A percentile compares a stretch with the other conserved stretches of the same genome.
Evolutionary conservation across 2,888 invertebrate species (phyloP).

Genomic region (Hirtodrosophila cameraria): DNA sequence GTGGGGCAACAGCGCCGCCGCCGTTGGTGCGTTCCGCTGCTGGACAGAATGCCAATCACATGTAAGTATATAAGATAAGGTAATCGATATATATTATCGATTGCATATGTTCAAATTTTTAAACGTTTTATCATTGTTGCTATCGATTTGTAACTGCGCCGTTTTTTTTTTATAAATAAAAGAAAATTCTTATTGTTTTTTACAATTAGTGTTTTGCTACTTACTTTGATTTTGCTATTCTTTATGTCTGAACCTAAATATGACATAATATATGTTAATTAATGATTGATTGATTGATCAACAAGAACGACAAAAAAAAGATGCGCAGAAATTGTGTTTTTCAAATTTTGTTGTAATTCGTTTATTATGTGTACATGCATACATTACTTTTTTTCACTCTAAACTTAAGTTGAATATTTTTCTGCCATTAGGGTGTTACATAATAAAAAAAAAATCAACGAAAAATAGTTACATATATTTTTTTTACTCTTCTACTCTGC

Average conservation of each 20-base stretch:
- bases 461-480: constrained; percentile 16
- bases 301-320: constrained; percentile 11
- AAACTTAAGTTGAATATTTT: constrained; percentile 58
- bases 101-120: constrained; percentile 10
- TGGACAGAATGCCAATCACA: constrained; percentile 83
- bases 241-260: constrained; percentile 12
- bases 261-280: constrained; percentile 38
- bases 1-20: constrained; percentile 86
- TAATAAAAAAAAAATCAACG: constrained; percentile 11
- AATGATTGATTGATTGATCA: constrained; percentile 45
- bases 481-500: constrained; percentile 56
- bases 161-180: constrained; percentile 8
- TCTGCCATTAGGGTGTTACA: constrained; percentile 58
- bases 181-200: too few relatives aligned
- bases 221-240: constrained; percentile 59
- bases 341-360: constrained; percentile 83
- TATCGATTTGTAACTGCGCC: constrained; percentile 46
- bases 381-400: constrained; percentile 45
- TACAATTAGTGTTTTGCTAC: constrained; percentile 46
- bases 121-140: constrained; percentile 38
- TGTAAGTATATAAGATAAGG: constrained; percentile 79
- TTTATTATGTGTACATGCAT: constrained; percentile 64
- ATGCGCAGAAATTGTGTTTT: constrained; percentile 80
- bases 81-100: constrained; percentile 26
- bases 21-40: constrained; percentile 86